These are phyloP conservation scores for Periophthalmodon schlosseri DNA, from an alignment of 2,113 vertebrate genomes.

Conservation along the genomic window DNA sequence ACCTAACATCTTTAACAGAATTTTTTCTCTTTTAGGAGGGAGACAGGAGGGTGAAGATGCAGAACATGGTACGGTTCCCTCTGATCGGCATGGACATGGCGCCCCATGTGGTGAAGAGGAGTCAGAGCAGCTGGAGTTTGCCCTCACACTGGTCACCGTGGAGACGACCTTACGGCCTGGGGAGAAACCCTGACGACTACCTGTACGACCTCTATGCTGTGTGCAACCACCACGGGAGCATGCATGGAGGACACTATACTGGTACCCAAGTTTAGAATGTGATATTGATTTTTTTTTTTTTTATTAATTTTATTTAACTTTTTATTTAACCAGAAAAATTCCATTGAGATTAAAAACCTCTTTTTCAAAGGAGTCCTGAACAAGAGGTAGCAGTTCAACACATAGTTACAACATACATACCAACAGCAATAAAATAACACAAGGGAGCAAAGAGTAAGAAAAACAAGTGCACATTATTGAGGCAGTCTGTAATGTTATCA, in stretches of 20 bases:
- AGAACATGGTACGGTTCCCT: constrained; percentile 95
- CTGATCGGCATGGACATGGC: constrained; percentile 96
- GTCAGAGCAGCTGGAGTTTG: constrained; percentile 98
- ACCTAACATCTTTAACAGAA: neutral
- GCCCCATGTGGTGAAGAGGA: constrained; percentile 95
- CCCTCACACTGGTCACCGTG: constrained; percentile 98
- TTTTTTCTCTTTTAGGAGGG: constrained; percentile 81
- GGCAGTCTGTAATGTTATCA: too few species aligned
- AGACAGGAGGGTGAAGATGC: constrained; percentile 92
- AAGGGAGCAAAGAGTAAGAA: too few species aligned
- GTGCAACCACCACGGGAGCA: constrained; percentile 97
- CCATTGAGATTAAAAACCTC: too few species aligned
- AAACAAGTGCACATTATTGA: too few species aligned
- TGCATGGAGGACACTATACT: constrained; percentile 98
- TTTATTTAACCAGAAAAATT: neutral
- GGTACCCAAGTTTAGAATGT: constrained; percentile 61
- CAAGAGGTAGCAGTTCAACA: too few species aligned
- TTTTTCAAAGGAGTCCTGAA: too few species aligned
- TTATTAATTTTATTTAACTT: neutral
- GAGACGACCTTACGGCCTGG: constrained; percentile 91
- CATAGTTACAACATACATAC: too few species aligned
- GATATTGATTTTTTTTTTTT: neutral
- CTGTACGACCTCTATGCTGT: constrained; percentile 97
- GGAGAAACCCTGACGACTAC: constrained; percentile 94
- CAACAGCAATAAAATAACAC: too few species aligned